phyloP scores from a whole-genome alignment of 2,888 invertebrate genomes.

The Itoplectis maculator region DNA sequence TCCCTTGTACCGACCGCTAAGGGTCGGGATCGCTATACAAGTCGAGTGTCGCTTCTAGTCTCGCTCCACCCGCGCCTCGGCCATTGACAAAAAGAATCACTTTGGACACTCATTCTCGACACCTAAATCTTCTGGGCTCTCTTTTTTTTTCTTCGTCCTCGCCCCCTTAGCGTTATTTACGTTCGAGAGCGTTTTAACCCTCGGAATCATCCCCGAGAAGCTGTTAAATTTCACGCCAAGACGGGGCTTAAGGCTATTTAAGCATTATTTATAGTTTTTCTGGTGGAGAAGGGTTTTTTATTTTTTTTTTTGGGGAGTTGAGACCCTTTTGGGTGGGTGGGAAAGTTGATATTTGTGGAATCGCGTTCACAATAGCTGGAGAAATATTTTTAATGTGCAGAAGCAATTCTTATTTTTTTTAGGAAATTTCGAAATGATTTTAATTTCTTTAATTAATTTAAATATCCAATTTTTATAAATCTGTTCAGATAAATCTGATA shows the following conservation, averaged over 20 bases:
- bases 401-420: background rate
- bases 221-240: slow-evolving; percentile 18
- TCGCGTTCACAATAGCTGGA: too few relatives aligned
- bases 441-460: background rate
- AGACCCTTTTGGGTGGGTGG: background rate
- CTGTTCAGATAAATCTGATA: too few relatives aligned
- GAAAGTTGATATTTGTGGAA: too few relatives aligned
- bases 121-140: slow-evolving; percentile 56
- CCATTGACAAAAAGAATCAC: slow-evolving; percentile 64
- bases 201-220: slow-evolving; percentile 3
- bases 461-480: too few relatives aligned
- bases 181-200: slow-evolving; percentile 9
- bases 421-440: background rate
- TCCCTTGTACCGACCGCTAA: slow-evolving; percentile 29
- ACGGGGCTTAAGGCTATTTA: background rate
- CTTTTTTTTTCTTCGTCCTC: slow-evolving; percentile 7
- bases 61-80: slow-evolving; percentile 17
- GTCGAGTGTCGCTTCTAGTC: background rate
- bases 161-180: slow-evolving; percentile 36
- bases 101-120: slow-evolving; percentile 61
- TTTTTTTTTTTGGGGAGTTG: background rate
- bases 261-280: slow-evolving; percentile 26
- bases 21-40: slow-evolving; percentile 52
- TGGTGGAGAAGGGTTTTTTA: background rate
- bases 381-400: background rate